Evolutionary conservation across 92 coral and sea anemone genomes (phyloP), one percentile per base, ranked within the genome.

Genomic region (Zoanthus gigantus): DNA sequence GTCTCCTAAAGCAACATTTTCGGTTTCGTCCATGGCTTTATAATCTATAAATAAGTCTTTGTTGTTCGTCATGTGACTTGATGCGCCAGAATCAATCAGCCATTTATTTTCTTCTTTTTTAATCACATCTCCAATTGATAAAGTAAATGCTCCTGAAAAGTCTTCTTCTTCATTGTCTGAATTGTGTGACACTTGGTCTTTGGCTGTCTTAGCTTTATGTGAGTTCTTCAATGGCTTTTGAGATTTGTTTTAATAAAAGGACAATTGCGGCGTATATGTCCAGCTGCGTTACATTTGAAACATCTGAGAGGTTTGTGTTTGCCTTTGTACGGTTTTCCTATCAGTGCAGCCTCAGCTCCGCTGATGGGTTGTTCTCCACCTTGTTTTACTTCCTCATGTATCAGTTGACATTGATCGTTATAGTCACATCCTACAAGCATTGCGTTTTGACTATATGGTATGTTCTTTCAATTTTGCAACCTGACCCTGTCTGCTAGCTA

Each of bases 51-150:
- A 72, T 48, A 91, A 42, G 83, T 88, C 81, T 82, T 85, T 86
- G 58, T 92, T 80, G 58, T 79, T 90, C 77, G 84, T 92, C 92
- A 92, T 92, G 77, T 88, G 94, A 63, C 89, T 90, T 69, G 92
- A 92, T 53, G 92, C 92, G 57, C 90, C 91, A 30, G 84, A 88
- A 81, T 84, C 92, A 44, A 88, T 91, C 60, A 91, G 71, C 88
- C 90, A 88, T 72, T 78, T 61, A 69, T 69, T 69, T 44, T 61
- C 50, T 58, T 80, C 68, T 73, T 85, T 54, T 18, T 78, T 72
- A 73, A 45, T 73, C 66, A 85, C 76, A 78, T 73, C 71, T 15
- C 78, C 90, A 76, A 77, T 80, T 77, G 87, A 85, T 61, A 69
- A 77, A 72, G 74, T 81, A 57, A 89, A 92, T 71, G 89, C 89